Base-by-base conservation (phyloP, 1,140 invertebrate species). In the Drosophila erecta region DNA sequence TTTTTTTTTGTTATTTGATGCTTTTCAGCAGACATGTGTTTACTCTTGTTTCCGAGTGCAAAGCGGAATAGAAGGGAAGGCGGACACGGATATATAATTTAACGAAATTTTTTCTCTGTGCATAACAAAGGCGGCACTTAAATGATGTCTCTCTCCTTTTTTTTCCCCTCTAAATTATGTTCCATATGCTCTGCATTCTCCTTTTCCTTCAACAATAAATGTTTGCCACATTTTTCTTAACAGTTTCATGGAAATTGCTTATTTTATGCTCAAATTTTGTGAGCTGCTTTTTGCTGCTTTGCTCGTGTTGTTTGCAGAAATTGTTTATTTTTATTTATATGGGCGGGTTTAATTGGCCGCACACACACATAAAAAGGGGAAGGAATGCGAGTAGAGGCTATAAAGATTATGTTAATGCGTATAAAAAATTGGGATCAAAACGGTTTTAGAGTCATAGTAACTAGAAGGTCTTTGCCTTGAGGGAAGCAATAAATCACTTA, bases 281-380 rank as follows among this genome's bases (percentile, higher is more conserved):
- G 46, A 60, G 55, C 64, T 38, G 7, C 33, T 17, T 37, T 37
- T 43, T 17, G 17, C 35, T 10, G 30, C 17, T n/a, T 47, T 55
- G n/a, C 33, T 43, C 41, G 24, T 38, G 59, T 78, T 79, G 61
- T 59, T 72, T 67, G 55, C 64, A 56, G 24, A 86, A 86, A 86
- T 85, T 87, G 83, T 86, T 83, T 87, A 59, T 67, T 69, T 86
- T 83, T 86, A 87, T 87, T 87, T 87, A 67, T 87, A 76, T 87
- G 75, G 79, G 58, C 72, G 60, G 65, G 60, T 83, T 86, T 87
- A 83, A 87, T 87, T 86, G 83, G 73, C 73, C 73, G 60, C 60
- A 76, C 40, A 76, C 37, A 67, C 50, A 47, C 51, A 74, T 46
- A 58, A 61, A 71, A 66, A 65, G 27, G 56, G 46, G 54, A 37